Base-by-base conservation (phyloP, 2,888 invertebrate genomes). In the Scaeva pyrastri region DNA sequence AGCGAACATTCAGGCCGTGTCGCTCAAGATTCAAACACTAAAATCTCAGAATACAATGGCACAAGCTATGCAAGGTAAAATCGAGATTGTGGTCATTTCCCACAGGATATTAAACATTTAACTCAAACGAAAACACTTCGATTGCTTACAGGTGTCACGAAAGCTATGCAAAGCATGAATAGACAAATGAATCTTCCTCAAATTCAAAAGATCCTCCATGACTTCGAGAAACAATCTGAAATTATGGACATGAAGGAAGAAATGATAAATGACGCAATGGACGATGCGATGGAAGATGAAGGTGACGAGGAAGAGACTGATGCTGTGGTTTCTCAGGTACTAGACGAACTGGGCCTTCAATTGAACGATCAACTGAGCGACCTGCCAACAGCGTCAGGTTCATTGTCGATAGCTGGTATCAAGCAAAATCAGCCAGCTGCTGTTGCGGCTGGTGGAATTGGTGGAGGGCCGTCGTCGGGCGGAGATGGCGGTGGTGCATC, bases 191-290 rank as follows among this genome's bases (percentile, higher is more conserved):
- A 99, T 93, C 94, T 99, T 93, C 99, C 99, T 11, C 99, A 99
- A 94, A 99, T 99, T 91, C 99, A 99, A 93, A 97, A 97, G 91
- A 99, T 99, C 88, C 94, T 97, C 89, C 96, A 97, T 93, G 99
- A 99, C 91, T 99, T 99, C 93, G 99, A 99, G 93, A 99, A 99
- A 91, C 99, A 99, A 92, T 98, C 98, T 0, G 99, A 99, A 93
- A 98, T 99, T 74, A 99, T 99, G 99, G 99, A 99, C 91, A 99
- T 99, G 99, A 99, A 99, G 92, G 99, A 99, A 92, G 99, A 99
- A 93, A 98, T 99, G 95, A 99, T 99, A 96, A 98, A 98, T 91
- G 99, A 99, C 93, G 99, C 98, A 64, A 99, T 99, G 91, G 99
- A 99, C 92, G 99, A 99, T 93, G 99, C 99, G 0, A 98, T 99